Evolutionary conservation across 2,113 vertebrate species (phyloP).

Genomic region (Campylomormyrus tamandua): DNA sequence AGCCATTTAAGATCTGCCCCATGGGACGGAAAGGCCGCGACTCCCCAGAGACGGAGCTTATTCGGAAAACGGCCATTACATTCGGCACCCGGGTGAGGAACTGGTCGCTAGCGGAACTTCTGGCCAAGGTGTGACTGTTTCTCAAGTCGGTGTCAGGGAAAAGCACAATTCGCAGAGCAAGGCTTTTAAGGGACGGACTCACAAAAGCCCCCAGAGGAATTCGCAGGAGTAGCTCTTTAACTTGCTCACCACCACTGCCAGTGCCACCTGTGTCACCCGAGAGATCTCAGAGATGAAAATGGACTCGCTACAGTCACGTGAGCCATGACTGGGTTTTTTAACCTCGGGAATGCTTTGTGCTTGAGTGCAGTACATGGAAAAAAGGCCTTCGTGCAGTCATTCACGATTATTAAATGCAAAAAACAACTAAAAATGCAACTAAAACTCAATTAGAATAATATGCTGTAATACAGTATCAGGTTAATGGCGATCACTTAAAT

Average conservation of each 20-base stretch:
- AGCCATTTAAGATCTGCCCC: background rate
- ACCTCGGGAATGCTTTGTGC: background rate
- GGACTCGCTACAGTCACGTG: background rate
- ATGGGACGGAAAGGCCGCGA: background rate
- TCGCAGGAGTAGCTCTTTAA: background rate
- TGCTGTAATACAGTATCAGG: background rate
- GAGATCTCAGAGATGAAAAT: background rate
- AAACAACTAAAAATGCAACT: background rate
- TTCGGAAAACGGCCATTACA: background rate
- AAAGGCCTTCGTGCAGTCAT: background rate
- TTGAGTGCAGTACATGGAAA: background rate
- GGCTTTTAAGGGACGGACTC: constrained; percentile 18
- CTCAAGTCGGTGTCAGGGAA: background rate
- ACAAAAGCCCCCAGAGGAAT: background rate
- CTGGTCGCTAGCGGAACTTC: background rate
- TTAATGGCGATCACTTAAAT: background rate
- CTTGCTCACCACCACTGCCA: background rate
- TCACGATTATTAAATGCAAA: background rate
- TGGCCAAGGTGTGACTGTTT: background rate
- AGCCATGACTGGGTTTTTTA: background rate
- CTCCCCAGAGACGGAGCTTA: background rate
- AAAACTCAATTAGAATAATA: background rate
- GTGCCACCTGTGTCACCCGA: background rate
- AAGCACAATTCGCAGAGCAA: background rate
- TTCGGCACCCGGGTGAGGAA: background rate